Percentiles rank a stretch among this genome's conserved stretches.
These are phyloP conservation scores for Theristus sp. DNA, from an alignment of 2,888 invertebrate species.

Conservation along the genomic window DNA sequence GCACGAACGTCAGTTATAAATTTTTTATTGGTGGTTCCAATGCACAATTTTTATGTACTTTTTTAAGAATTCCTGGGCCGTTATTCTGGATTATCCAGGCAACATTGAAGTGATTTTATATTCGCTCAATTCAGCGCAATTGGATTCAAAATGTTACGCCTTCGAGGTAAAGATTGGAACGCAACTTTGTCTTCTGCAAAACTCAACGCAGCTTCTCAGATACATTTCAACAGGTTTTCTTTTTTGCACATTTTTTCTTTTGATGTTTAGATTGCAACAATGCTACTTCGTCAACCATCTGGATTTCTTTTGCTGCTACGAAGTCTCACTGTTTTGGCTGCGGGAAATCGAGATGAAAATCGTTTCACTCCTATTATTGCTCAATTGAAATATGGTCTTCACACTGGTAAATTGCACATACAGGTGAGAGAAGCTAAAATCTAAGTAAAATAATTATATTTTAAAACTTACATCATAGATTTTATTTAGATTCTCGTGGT, in stretches of 20 bases:
- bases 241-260: too few species aligned
- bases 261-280: background rate
- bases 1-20: background rate
- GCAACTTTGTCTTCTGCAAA: too few species aligned
- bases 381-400: conserved; percentile 22
- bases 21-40: too few species aligned
- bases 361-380: conserved; percentile 17
- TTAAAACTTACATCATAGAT: background rate
- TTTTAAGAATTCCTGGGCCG: background rate
- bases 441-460: background rate
- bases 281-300: conserved; percentile 11
- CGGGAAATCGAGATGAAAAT: conserved; percentile 18
- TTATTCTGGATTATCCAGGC: conserved; percentile 17
- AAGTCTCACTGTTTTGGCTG: conserved; percentile 18
- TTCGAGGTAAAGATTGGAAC: conserved; percentile 15
- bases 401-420: conserved; percentile 22
- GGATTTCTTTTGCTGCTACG: conserved; percentile 19
- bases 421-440: conserved; percentile 12
- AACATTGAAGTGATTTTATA: conserved; percentile 21
- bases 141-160: conserved; percentile 25
- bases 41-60: too few species aligned
- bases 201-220: too few species aligned
- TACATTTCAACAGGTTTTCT: too few species aligned
- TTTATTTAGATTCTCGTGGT: conserved; percentile 21
- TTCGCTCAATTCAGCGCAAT: conserved; percentile 22